phyloP scores from a whole-genome alignment of 2,888 invertebrate species.

The Dicyrtomina minuta region DNA sequence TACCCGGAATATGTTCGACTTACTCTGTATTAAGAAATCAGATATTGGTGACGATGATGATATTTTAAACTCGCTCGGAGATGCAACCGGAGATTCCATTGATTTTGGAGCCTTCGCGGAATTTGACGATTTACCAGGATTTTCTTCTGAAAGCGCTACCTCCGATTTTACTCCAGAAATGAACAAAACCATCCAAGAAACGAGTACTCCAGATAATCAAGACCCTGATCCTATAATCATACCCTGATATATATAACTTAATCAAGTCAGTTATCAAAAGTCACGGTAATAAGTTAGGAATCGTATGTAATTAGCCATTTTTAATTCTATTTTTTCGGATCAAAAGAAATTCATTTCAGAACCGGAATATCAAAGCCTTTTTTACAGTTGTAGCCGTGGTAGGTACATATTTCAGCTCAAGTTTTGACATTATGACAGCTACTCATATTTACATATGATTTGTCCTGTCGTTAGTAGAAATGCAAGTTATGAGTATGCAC shows the following conservation, averaged over 20 bases:
- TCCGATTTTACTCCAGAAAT: conserved; percentile 12
- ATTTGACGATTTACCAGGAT: conserved; percentile 22
- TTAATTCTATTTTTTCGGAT: conserved; percentile 13
- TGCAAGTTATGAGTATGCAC: too few relatives aligned
- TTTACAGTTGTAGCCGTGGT: too few relatives aligned
- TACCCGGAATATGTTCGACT: conserved; percentile 28
- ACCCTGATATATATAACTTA: conserved; percentile 13
- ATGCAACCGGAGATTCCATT: conserved; percentile 22
- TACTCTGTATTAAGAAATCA: conserved; percentile 31
- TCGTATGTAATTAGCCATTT: not conserved
- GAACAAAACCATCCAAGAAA: not conserved
- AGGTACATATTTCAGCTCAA: too few relatives aligned
- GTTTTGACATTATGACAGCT: too few relatives aligned
- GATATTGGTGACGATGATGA: conserved; percentile 29
- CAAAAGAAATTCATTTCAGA: too few relatives aligned
- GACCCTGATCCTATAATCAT: conserved; percentile 14
- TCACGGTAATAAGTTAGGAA: conserved; percentile 18
- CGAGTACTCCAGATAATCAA: conserved; percentile 23
- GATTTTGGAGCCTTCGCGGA: conserved; percentile 31
- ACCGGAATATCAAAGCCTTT: too few relatives aligned
- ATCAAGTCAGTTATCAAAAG: conserved; percentile 21
- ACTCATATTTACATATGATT: too few relatives aligned
- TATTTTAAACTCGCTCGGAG: conserved; percentile 22
- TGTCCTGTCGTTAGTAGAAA: too few relatives aligned
- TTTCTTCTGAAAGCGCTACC: not conserved